Conservation (phyloP, 2,113 vertebrate genomes). For the Piaya cayana region DNA sequence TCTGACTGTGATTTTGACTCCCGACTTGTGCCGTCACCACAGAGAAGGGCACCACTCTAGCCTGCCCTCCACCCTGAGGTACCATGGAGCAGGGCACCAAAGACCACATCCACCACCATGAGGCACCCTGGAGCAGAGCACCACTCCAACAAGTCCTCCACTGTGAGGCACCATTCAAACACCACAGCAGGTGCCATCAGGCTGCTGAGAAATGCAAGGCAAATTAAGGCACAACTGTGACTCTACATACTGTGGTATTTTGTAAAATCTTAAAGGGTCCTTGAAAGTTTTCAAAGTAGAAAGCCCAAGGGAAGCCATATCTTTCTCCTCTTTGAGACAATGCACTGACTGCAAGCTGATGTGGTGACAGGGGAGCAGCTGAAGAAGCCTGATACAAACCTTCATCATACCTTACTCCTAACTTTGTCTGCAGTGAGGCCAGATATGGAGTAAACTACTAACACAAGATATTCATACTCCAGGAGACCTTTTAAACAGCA, state of each 20-base stretch:
- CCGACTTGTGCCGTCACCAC: background rate
- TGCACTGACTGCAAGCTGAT: background rate
- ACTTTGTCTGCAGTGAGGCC: background rate
- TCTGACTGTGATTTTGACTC: background rate
- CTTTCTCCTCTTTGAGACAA: background rate
- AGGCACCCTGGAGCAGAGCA: background rate
- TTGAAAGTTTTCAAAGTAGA: background rate
- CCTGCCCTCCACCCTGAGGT: background rate
- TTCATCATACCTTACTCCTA: background rate
- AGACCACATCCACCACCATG: background rate
- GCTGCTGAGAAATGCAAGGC: background rate
- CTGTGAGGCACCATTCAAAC: background rate
- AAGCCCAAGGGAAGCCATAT: background rate
- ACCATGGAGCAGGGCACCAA: background rate
- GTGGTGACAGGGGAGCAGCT: background rate
- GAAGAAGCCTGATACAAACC: background rate
- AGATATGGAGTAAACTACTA: background rate
- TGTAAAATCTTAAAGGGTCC: background rate
- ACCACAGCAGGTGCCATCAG: too few species aligned
- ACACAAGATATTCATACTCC: background rate
- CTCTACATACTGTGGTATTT: background rate
- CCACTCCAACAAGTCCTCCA: background rate
- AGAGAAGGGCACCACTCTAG: background rate
- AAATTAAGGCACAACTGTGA: rapidly evolving
- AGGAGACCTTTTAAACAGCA: background rate